Base-by-base conservation (phyloP, 2,888 invertebrate genomes). In the Eudasyphora cyanicolor region DNA sequence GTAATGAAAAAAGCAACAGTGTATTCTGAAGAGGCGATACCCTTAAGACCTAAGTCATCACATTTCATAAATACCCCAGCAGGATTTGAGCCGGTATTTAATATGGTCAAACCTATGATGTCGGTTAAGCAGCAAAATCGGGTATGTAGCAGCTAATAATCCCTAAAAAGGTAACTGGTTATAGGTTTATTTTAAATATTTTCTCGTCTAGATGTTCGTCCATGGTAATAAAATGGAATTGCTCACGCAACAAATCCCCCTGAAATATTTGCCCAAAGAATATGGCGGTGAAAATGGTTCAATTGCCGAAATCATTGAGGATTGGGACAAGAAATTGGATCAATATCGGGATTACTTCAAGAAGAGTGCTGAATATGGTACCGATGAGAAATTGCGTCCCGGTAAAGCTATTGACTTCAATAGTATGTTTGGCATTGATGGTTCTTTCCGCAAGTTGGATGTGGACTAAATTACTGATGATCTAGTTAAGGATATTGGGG, bases 211-310 rank as follows among this genome's bases (percentile, higher is more conserved):
- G 7, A 51, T 85, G 24, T 76, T 62, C 67, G 86, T 89, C 7
- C 86, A 88, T 76, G 87, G 89, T 62, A 88, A 82, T 24, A 89
- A 90, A 79, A 82, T 86, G 75, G 89, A 91, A 6, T 71, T 83
- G 0, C 77, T 90, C 14, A 87, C 85, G 19, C 91, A 94, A 85
- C 88, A 93, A 76, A 91, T 95, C 35, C 94, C 95, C 0, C 92
- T 93, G 87, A 92, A 93, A 32, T 91, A 94, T 60, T 89, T 95
- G 64, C 95, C 95, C 1, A 90, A 90, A n/a, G 95, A 95, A 88
- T 95, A 95, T 87, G 95, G 95, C 10, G 95, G 95, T 35, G 92
- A 93, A 21, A 93, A 93, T 78, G 93, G 93, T 86, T 91, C 93
- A 49, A 88, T 94, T 32, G 85, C 86, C 74, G 90, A 89, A 8